Evolutionary conservation across 2,888 invertebrate genomes (phyloP).

Genomic region (Dastarcus helophoroides): DNA sequence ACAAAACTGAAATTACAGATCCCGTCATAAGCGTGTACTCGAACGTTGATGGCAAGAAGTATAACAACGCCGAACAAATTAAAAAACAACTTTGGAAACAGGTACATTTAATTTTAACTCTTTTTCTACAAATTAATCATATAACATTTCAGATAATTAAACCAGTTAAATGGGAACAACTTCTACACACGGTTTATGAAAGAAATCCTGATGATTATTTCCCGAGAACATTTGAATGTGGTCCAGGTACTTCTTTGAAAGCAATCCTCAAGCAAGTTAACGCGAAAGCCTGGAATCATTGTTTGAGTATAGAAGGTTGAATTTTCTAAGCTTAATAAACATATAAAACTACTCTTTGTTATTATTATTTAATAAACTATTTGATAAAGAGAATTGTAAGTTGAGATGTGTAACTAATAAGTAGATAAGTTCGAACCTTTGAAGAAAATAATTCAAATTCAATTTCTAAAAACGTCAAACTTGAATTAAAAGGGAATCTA

Average conservation of each 20-base stretch:
- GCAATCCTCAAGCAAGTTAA: slow-evolving; percentile 72
- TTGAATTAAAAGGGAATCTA: too few relatives aligned
- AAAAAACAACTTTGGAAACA: slow-evolving; percentile 51
- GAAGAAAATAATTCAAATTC: too few relatives aligned
- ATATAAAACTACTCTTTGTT: too few relatives aligned
- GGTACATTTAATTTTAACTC: too few relatives aligned
- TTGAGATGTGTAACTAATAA: too few relatives aligned
- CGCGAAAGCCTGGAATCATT: slow-evolving; percentile 61
- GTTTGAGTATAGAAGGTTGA: slow-evolving; percentile 39
- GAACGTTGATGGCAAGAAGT: slow-evolving; percentile 55
- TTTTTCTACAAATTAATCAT: too few relatives aligned
- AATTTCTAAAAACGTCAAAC: too few relatives aligned
- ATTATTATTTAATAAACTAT: too few relatives aligned
- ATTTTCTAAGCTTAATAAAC: too few relatives aligned
- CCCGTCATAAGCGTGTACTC: slow-evolving; percentile 65
- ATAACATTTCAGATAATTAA: slow-evolving; percentile 50
- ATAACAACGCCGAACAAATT: slow-evolving; percentile 44
- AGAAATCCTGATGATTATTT: slow-evolving; percentile 51
- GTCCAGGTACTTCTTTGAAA: slow-evolving; percentile 69
- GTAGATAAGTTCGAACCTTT: too few relatives aligned
- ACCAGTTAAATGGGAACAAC: slow-evolving; percentile 91
- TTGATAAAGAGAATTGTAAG: too few relatives aligned
- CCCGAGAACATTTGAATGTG: slow-evolving; percentile 81
- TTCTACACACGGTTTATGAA: slow-evolving; percentile 70
- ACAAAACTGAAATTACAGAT: slow-evolving; percentile 43